phyloP scores from a whole-genome alignment of 2,797 vertebrate species.

The Xiphophorus birchmanni region DNA sequence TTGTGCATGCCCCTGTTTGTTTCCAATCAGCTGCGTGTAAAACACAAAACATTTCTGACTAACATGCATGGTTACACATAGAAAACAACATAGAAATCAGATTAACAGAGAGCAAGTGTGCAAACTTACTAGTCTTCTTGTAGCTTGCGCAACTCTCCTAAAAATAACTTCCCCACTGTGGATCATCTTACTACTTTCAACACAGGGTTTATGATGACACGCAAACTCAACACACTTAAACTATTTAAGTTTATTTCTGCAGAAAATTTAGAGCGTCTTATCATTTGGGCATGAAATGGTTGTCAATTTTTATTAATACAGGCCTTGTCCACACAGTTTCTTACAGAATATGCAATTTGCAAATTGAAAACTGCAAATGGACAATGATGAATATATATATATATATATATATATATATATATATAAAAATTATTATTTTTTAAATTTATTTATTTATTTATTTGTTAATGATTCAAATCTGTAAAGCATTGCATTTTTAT shows the following conservation, averaged over 20 bases:
- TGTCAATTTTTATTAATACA: not conserved
- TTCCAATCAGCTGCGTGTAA: conserved; percentile 40
- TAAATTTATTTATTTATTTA: no score
- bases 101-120: conserved; percentile 18
- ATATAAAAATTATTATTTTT: no score
- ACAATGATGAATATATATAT: not conserved
- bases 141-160: conserved; percentile 19
- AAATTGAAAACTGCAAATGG: not conserved
- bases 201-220: not conserved
- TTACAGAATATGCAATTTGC: not conserved
- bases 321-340: not conserved
- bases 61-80: conserved; percentile 25
- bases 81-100: not conserved
- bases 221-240: conserved; percentile 4
- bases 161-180: conserved; percentile 45
- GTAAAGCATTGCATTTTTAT: not conserved
- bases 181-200: conserved; percentile 37
- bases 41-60: conserved; percentile 17
- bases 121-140: conserved; percentile 24
- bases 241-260: not conserved
- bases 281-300: conserved; percentile 12
- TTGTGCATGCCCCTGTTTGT: conserved; percentile 39
- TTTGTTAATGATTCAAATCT: not conserved
- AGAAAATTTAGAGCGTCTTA: conserved; percentile 3
- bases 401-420: no score